phyloP scores from a whole-genome alignment of 1,140 invertebrate species.

The Heliconius nattereri region DNA sequence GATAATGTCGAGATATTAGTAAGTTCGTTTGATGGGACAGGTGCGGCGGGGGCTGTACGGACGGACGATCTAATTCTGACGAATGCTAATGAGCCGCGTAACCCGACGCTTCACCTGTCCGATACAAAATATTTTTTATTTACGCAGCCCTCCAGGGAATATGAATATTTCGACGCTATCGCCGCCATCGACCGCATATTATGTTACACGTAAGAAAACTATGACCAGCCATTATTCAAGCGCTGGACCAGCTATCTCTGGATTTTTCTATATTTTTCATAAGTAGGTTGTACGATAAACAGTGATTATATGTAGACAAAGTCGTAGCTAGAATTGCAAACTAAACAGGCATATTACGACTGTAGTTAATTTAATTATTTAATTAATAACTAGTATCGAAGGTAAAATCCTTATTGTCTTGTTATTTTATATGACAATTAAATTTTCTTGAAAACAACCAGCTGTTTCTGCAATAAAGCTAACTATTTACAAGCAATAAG shows the following conservation, averaged over 20 bases:
- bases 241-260: conserved; percentile 39
- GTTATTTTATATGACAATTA: conserved; percentile 15
- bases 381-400: conserved; percentile 72
- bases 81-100: conserved; percentile 74
- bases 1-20: conserved; percentile 53
- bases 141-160: conserved; percentile 73
- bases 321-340: conserved; percentile 13
- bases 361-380: conserved; percentile 25
- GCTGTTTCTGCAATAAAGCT: conserved; percentile 23
- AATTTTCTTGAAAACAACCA: conserved; percentile 1
- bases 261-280: conserved; percentile 23
- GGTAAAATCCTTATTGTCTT: conserved; percentile 53
- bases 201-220: conserved; percentile 70
- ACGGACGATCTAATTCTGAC: conserved; percentile 65
- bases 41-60: conserved; percentile 53
- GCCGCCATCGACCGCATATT: conserved; percentile 65
- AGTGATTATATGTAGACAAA: conserved; percentile 49
- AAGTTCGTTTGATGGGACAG: conserved; percentile 51
- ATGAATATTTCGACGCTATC: conserved; percentile 74
- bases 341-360: neutral
- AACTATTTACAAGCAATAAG: conserved; percentile 24
- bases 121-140: conserved; percentile 77
- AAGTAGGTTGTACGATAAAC: neutral
- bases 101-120: conserved; percentile 75
- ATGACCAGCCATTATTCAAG: conserved; percentile 69